phyloP scores from a whole-genome alignment of 2,113 vertebrate species.

The Hippopotamus amphibius region DNA sequence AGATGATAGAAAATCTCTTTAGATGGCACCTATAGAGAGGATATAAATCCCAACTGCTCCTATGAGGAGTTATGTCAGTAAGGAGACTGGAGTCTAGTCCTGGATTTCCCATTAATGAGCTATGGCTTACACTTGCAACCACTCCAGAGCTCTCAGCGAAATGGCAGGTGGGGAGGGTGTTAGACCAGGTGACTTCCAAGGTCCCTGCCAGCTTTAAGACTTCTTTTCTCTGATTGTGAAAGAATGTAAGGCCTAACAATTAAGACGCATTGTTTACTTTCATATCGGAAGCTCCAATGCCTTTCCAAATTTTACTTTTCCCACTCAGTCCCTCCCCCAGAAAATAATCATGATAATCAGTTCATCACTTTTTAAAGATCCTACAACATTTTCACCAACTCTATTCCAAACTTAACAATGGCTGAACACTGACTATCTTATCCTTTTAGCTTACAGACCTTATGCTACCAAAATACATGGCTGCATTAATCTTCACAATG shows the following conservation, averaged over 20 bases:
- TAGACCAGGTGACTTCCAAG: neutral
- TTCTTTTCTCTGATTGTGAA: constrained; percentile 38
- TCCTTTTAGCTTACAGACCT: neutral
- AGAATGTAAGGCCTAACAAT: neutral
- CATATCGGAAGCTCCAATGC: neutral
- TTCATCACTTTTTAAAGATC: constrained; percentile 32
- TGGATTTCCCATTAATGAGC: constrained; percentile 5
- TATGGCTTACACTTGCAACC: neutral
- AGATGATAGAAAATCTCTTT: constrained; percentile 1
- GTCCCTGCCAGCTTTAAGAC: neutral
- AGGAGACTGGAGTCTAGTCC: neutral
- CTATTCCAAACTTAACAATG: constrained; percentile 6
- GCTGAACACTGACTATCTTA: constrained; percentile 16
- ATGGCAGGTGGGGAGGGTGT: neutral
- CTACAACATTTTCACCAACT: constrained; percentile 5
- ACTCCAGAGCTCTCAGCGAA: neutral
- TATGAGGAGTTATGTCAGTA: neutral
- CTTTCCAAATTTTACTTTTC: constrained; percentile 41
- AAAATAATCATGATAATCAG: constrained; percentile 34
- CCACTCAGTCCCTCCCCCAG: neutral
- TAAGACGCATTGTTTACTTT: constrained; percentile 20
- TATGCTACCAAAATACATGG: constrained; percentile 23
- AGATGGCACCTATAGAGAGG: neutral
- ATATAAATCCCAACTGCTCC: neutral
- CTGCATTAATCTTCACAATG: constrained; percentile 49